Base-by-base conservation (phyloP, 2,113 vertebrate genomes). In the Hippoglossus stenolepis region DNA sequence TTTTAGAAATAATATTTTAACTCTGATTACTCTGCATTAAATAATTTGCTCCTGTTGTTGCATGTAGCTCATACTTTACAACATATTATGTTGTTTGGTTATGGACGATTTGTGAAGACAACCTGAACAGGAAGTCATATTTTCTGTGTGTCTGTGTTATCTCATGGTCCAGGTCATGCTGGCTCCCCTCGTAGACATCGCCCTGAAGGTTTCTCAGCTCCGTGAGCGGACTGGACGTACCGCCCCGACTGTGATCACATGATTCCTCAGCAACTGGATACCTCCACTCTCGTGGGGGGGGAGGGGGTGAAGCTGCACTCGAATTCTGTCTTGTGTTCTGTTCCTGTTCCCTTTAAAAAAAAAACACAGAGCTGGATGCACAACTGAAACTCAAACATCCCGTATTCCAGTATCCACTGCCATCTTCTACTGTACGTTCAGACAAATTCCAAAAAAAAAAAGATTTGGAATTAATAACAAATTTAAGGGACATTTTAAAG, bases 191-290 rank as follows among this genome's bases (percentile, higher is more conserved):
- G 95, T 99, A 26, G 95, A 96, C 79, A 98, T 99, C 56, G 96
- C 97, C 21, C 92, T 99, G 90, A 98, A 96, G 89, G 92, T 98
- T 24, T 99, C 98, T 5, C 95, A 98, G 85, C 95, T 99, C 13
- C 95, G 96, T 0, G 97, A 98, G 70, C 90, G 90, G 66, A 99
- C 97, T 0, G 96, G 97, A 24, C 97, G 98, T 78, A 89, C 92
- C 0, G 95, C 92, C 4, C 98, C 98, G 2, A 99, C 98, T 0
- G 98, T 99, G 81, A 98, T 99, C 89, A 99, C 98, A 92, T 99
- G 95, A 95, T 89, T 59, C 70, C 51, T 54, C 51, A 54, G 75
- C 66, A 84, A 86, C 88, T 57, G 70, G 73, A 87, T 73, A 79
- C 88, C 81, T 81, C 85, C 20, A 2, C 64, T 68, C 69, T 65